Evolutionary conservation across 1,140 invertebrate genomes (phyloP), one percentile per base, ranked within the genome.

Genomic region (Orius laevigatus): DNA sequence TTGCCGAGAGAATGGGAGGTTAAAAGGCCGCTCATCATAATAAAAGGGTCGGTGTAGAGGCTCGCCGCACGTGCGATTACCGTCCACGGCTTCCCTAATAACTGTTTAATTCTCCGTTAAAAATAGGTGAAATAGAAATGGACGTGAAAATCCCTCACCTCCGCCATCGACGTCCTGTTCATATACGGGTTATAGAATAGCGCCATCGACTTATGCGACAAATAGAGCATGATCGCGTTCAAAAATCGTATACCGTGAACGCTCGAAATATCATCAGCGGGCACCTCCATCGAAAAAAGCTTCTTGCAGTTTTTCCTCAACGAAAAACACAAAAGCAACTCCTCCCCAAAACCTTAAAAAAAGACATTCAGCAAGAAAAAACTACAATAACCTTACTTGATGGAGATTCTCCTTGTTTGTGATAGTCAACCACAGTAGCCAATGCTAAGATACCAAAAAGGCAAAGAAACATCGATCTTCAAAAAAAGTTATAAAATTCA

Each of bases 1-100:
- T 73, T 73, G 12, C 73, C 55, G 2, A 81, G 70, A 5, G 74
- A 74, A 57, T 79, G 75, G 0, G 77, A 66, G 5, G 79, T 79
- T 32, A 83, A 59, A 32, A 79, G 72, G 6, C 79, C 81, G 42
- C 79, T 81, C 33, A 84, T 65, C 69, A 83, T 78, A 9, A 84
- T 72, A 55, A 84, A 84, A 15, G 77, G 77, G 63, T 84, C 81
- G 1, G 81, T 84, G 55, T 84, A 82, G 2, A 84, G 63, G 56
- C 78, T 81, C 0, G 81, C 79, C 1, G 78, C 79, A 39, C 80
- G 68, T 18, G 75, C 78, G 14, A 82, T 62, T 1, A 81, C 75
- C 1, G 77, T 76, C 76, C 78, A 82, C 0, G 75, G 72, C 66
- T 72, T 71, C 0, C 74, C 73, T 39, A 81, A 66, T 18, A 41